A percentile compares a stretch with the other conserved stretches of the same genome.
Evolutionary conservation across 2,888 invertebrate species (phyloP).

Genomic region (Chouioia cunea): DNA sequence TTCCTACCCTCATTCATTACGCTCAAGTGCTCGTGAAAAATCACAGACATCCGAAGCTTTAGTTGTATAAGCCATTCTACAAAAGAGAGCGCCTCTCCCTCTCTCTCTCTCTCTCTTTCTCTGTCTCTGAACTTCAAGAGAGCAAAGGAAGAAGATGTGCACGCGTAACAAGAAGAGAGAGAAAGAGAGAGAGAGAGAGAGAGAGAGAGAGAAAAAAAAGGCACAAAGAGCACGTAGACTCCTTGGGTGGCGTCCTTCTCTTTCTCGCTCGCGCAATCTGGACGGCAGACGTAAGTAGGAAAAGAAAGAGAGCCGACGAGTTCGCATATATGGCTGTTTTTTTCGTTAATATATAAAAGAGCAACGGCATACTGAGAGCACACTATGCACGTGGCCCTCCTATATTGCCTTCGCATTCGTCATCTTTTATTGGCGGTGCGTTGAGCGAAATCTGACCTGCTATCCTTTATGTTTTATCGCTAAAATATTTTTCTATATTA

Average conservation of each 20-base stretch:
- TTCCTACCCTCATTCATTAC: too few species aligned
- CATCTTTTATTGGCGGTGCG: not conserved
- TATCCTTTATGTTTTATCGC: too few species aligned
- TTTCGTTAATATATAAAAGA: conserved; percentile 44
- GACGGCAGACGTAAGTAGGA: conserved; percentile 51
- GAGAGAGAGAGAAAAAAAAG: not conserved
- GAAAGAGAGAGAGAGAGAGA: not conserved
- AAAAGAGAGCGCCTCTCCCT: not conserved
- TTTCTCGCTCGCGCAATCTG: conserved; percentile 50
- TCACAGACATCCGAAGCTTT: too few species aligned
- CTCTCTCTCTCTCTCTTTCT: too few species aligned
- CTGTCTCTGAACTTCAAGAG: not conserved
- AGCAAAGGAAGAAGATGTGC: not conserved
- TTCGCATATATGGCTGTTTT: conserved; percentile 7
- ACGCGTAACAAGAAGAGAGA: conserved; percentile 5
- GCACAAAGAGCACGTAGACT: conserved; percentile 26
- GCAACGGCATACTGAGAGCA: not conserved
- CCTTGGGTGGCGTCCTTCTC: conserved; percentile 55
- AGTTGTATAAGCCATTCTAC: not conserved
- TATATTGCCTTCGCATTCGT: conserved; percentile 26
- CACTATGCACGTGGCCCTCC: conserved; percentile 27
- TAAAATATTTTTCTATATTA: too few species aligned
- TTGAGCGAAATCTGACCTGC: too few species aligned
- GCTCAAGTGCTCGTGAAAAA: too few species aligned
- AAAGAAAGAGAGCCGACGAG: conserved; percentile 34